Percentiles rank a stretch among this genome's conserved stretches.
phyloP scores from a whole-genome alignment of 2,888 invertebrate species.

The Scaptomyza caliginosa region DNA sequence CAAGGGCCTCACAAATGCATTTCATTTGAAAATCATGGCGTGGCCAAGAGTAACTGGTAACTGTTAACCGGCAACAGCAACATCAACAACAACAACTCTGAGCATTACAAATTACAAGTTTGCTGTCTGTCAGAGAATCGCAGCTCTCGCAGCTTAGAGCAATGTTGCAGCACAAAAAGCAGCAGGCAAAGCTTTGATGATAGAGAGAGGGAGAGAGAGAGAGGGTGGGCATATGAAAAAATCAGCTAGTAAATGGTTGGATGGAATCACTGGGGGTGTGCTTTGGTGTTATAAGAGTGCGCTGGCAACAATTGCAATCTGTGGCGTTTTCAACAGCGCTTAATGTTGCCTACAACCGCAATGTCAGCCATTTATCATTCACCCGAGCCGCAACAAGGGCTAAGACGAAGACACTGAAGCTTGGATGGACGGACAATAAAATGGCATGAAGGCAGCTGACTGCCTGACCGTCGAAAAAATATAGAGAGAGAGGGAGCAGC shows the following conservation, averaged over 20 bases:
- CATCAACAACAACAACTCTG: conserved; percentile 17
- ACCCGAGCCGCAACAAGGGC: conserved; percentile 38
- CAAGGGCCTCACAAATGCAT: conserved; percentile 66
- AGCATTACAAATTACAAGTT: conserved; percentile 72
- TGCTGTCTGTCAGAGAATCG: conserved; percentile 55
- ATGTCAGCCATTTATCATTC: conserved; percentile 76
- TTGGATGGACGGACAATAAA: conserved; percentile 24
- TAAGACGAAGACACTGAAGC: conserved; percentile 7
- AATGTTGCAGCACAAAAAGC: conserved; percentile 41
- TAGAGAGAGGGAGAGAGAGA: not conserved
- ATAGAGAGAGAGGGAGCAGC: conserved; percentile 14
- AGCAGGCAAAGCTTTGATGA: conserved; percentile 56
- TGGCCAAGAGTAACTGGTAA: conserved; percentile 30
- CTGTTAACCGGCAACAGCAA: conserved; percentile 35
- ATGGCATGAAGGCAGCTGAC: conserved; percentile 8
- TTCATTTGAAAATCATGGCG: conserved; percentile 69
- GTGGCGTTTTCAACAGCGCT: conserved; percentile 73
- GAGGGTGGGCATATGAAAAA: conserved; percentile 31
- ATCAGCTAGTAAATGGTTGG: conserved; percentile 23
- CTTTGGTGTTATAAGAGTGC: not conserved
- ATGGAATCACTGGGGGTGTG: not conserved
- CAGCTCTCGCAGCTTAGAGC: conserved; percentile 13
- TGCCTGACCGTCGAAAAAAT: conserved; percentile 23
- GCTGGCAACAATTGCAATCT: conserved; percentile 71
- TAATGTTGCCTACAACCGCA: conserved; percentile 75